Evolutionary conservation across 2,797 vertebrate species (phyloP).

Genomic region (Cyprinodon diabolis): DNA sequence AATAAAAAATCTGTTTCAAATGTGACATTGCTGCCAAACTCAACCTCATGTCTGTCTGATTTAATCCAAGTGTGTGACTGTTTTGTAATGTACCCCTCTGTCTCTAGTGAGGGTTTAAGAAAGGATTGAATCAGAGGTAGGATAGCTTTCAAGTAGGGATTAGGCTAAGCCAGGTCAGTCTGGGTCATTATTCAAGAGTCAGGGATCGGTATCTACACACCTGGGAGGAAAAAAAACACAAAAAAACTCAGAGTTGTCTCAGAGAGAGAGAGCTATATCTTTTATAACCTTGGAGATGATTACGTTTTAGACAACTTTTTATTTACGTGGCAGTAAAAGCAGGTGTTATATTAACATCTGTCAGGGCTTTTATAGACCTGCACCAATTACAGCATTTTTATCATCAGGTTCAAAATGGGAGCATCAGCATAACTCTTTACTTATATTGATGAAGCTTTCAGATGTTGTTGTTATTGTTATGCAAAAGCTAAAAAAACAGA

Average conservation of each 20-base stretch:
- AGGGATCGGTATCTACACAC: constrained; percentile 57
- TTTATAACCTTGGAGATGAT: constrained; percentile 16
- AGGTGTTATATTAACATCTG: neutral
- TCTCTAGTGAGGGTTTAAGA: constrained; percentile 64
- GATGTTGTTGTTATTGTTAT: neutral
- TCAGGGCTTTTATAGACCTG: neutral
- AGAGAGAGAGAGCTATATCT: constrained; percentile 28
- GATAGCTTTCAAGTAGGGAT: constrained; percentile 75
- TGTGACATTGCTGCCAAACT: constrained; percentile 24
- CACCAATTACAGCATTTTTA: neutral
- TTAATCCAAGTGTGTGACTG: constrained; percentile 46
- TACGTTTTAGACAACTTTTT: neutral
- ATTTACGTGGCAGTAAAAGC: neutral
- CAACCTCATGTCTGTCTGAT: constrained; percentile 24
- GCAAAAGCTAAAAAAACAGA: neutral
- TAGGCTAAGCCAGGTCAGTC: constrained; percentile 68
- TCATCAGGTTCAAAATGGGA: neutral
- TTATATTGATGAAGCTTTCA: neutral
- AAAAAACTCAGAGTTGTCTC: constrained; percentile 39
- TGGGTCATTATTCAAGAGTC: constrained; percentile 72
- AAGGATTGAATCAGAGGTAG: constrained; percentile 66
- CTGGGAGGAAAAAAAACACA: neutral
- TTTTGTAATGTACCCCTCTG: constrained; percentile 39
- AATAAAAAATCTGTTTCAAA: constrained; percentile 29
- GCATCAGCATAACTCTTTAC: neutral